phyloP scores from a whole-genome alignment of 2,888 invertebrate species.

The Automeris io region DNA sequence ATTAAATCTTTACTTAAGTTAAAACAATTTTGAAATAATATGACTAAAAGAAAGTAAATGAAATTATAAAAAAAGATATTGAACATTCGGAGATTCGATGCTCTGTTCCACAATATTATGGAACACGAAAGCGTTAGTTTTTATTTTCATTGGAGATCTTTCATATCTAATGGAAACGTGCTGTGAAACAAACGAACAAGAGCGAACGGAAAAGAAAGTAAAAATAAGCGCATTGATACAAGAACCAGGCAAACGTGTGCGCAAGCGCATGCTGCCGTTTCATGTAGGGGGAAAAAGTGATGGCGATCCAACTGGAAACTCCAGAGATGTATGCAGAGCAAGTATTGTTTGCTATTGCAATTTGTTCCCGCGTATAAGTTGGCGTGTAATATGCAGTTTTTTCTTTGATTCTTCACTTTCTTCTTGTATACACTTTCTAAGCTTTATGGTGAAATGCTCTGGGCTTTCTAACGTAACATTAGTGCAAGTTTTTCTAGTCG shows the following conservation, averaged over 20 bases:
- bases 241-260: conserved; percentile 64
- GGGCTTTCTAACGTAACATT: conserved; percentile 71
- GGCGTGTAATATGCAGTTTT: conserved; percentile 55
- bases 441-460: conserved; percentile 70
- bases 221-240: conserved; percentile 71
- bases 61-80: conserved; percentile 9
- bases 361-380: conserved; percentile 48
- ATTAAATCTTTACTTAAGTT: too few species aligned
- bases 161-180: conserved; percentile 25
- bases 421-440: conserved; percentile 74
- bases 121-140: conserved; percentile 27
- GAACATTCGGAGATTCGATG: conserved; percentile 13
- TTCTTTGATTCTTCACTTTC: conserved; percentile 73
- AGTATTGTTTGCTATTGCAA: conserved; percentile 40
- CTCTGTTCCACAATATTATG: conserved; percentile 14
- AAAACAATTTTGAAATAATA: too few species aligned
- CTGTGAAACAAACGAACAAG: conserved; percentile 51
- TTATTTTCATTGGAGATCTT: conserved; percentile 35
- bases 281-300: conserved; percentile 65
- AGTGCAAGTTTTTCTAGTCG: conserved; percentile 71
- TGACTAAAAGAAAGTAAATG: conserved; percentile 7
- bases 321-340: conserved; percentile 40
- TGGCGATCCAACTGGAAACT: conserved; percentile 54
- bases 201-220: conserved; percentile 76
- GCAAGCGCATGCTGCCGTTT: conserved; percentile 50